Evolutionary conservation across 2,888 invertebrate species (phyloP).

Genomic region (Folsomia candida): DNA sequence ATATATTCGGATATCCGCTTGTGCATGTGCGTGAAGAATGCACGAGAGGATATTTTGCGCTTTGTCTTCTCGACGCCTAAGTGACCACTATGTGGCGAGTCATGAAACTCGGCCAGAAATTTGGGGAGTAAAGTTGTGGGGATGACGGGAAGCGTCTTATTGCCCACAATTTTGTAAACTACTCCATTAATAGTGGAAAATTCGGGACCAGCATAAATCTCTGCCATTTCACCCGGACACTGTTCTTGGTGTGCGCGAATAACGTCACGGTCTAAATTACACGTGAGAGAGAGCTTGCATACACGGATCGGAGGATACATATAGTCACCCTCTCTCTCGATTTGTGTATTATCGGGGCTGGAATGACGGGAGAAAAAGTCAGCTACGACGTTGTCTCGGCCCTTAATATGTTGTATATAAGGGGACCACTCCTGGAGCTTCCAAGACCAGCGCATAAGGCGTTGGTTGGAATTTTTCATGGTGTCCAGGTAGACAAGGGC

Average conservation of each 20-base stretch:
- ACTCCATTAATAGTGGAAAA: no score
- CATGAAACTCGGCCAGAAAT: no score
- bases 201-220: no score
- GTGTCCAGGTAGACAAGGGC: constrained; percentile 12
- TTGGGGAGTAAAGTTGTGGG: background rate
- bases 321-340: no score
- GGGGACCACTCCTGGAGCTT: constrained; percentile 18
- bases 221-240: no score
- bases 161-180: no score
- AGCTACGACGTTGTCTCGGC: no score
- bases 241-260: background rate
- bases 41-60: background rate
- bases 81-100: background rate
- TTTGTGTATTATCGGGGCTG: constrained; percentile 11
- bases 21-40: no score
- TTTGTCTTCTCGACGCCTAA: background rate
- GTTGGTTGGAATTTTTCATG: constrained; percentile 6
- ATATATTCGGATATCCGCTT: no score
- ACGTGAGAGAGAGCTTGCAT: constrained; percentile 23
- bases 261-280: background rate
- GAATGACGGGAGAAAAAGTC: no score
- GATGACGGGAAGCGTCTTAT: constrained; percentile 15
- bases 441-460: constrained; percentile 21
- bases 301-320: no score
- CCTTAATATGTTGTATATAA: no score